Conservation (phyloP, 1,140 invertebrate genomes). For the Trachelipus rathkii region DNA sequence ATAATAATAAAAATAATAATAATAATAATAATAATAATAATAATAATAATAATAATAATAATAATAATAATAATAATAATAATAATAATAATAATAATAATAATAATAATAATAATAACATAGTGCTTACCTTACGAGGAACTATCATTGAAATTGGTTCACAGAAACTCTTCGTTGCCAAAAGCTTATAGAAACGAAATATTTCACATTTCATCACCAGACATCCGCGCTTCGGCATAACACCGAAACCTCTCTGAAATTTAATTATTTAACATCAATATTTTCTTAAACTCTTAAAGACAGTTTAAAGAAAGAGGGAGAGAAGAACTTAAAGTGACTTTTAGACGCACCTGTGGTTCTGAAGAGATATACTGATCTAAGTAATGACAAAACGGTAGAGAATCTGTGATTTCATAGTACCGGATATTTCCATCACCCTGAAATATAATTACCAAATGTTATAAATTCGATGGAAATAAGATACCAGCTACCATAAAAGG, state of each 20-base stretch:
- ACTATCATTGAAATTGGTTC: constrained; percentile 94
- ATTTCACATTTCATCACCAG: constrained; percentile 76
- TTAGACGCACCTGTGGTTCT: constrained; percentile 64
- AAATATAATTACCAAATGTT: no score
- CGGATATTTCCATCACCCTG: constrained; percentile 90
- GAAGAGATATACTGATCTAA: constrained; percentile 88
- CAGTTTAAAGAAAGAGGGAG: no score
- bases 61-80: no score
- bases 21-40: no score
- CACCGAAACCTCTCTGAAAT: constrained; percentile 75
- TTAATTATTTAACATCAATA: no score
- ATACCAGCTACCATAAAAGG: no score
- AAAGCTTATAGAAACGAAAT: constrained; percentile 86
- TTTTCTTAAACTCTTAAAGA: no score
- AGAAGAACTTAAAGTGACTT: background rate
- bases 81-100: no score
- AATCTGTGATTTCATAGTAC: constrained; percentile 86
- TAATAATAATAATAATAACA: no score
- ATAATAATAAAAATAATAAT: no score
- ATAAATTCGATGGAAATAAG: no score
- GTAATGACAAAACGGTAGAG: constrained; percentile 79
- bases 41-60: no score
- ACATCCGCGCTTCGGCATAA: constrained; percentile 90
- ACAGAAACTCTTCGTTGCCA: constrained; percentile 76
- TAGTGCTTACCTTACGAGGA: constrained; percentile 66